These are phyloP conservation scores for Xenopus borealis DNA, from an alignment of 2,113 vertebrate genomes.

Conservation along the genomic window DNA sequence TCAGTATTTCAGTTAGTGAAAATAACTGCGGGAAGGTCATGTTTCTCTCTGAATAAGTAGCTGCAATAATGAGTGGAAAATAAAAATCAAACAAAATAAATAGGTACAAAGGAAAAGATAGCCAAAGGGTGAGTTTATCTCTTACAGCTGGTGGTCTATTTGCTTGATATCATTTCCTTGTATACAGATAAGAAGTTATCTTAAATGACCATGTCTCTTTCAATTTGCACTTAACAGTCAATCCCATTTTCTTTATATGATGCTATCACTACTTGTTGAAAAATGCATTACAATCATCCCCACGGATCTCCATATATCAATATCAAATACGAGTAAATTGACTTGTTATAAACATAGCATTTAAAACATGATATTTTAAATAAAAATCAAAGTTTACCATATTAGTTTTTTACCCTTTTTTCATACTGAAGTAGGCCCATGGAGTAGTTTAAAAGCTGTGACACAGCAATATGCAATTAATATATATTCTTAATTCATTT, in stretches of 20 bases:
- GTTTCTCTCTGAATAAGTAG: conserved; percentile 19
- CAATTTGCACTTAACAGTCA: conserved; percentile 87
- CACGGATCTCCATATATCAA: conserved; percentile 76
- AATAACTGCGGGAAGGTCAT: background rate
- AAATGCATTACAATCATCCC: conserved; percentile 78
- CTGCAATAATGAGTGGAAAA: conserved; percentile 1
- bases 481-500: too few species aligned
- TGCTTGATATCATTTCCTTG: conserved; percentile 80
- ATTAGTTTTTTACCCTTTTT: background rate
- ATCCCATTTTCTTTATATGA: conserved; percentile 74
- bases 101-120: conserved; percentile 56
- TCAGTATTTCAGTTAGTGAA: background rate
- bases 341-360: conserved; percentile 70
- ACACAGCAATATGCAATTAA: too few species aligned
- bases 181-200: conserved; percentile 93
- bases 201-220: conserved; percentile 94
- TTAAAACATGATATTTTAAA: conserved; percentile 58
- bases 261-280: conserved; percentile 73
- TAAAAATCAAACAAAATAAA: conserved; percentile 25
- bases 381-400: conserved; percentile 59
- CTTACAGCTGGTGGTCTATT: conserved; percentile 80
- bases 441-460: background rate
- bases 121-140: conserved; percentile 80
- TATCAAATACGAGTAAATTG: conserved; percentile 77
- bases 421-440: background rate